Evolutionary conservation across 2,113 vertebrate genomes (phyloP), one percentile per base, ranked within the genome.

Genomic region (Coptodon bakossiorum): DNA sequence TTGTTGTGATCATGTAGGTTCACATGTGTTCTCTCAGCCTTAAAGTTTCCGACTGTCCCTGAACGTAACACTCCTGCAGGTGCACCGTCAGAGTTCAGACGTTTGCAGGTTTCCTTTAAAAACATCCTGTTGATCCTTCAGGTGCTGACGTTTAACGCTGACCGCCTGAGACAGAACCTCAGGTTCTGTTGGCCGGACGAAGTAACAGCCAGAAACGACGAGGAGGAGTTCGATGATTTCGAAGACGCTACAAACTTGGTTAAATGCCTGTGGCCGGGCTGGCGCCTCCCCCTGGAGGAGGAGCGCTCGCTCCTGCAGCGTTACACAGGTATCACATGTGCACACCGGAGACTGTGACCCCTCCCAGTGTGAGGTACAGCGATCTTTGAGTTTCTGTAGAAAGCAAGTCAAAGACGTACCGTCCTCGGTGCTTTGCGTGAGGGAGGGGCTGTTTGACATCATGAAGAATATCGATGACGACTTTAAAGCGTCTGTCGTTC

Each of bases 111-210:
- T 73, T 45, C 36, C 6, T 68, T 22, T 68, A 68, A 68, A 68
- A 40, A 68, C 19, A 22, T 48, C 17, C 43, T 68, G 11, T 24
- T 52, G 27, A 2, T 53, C 43, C 17, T 80, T 40, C 52, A 91
- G 91, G 24, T 71, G 40, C 88, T 92, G 76, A 8, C 22, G 3
- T 89, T 92, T 56, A 36, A 24, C 12, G 2, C 2, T 4, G 56
- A 7, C 0, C 31, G 3, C 4, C 89, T 92, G 48, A 71, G 85
- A 82, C 6, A 40, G 14, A 89, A 88, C 45, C 57, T 92, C 71
- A 12, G 6, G 4, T 78, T 78, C 71, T 78, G 71, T 11, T 78
- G 71, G 71, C 71, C 43, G 6, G 71, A 78, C 0, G 16, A 78
- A 12, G 71, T 50, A 5, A 29, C 71, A 3, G 24, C 24, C 71